Evolutionary conservation across 2,888 invertebrate genomes (phyloP).

Genomic region (Athalia circularis): DNA sequence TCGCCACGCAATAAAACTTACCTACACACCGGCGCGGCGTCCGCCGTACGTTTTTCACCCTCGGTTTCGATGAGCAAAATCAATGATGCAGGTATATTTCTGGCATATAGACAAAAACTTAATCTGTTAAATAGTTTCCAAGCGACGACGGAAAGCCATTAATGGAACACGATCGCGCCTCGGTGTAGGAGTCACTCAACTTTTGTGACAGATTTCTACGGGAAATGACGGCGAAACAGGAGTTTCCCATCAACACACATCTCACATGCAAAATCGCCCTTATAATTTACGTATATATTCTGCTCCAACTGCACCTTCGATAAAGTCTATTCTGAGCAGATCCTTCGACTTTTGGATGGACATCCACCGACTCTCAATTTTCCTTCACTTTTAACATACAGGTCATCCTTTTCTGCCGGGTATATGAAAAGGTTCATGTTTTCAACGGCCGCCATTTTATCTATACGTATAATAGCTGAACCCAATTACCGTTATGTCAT

Average conservation of each 20-base stretch:
- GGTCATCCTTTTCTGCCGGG: too few species aligned
- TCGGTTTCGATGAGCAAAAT: not conserved
- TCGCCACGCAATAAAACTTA: too few species aligned
- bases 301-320: not conserved
- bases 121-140: conserved; percentile 48
- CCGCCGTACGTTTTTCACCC: too few species aligned
- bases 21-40: too few species aligned
- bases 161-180: conserved; percentile 43
- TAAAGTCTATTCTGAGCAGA: conserved; percentile 9
- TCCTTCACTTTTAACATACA: too few species aligned
- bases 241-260: conserved; percentile 67
- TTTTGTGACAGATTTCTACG: conserved; percentile 63
- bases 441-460: too few species aligned
- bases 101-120: not conserved
- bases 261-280: conserved; percentile 23
- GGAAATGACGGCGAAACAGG: conserved; percentile 62
- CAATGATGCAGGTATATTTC: not conserved
- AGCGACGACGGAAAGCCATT: conserved; percentile 43
- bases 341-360: not conserved
- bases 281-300: too few species aligned
- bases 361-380: too few species aligned
- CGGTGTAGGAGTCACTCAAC: conserved; percentile 64
- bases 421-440: too few species aligned
- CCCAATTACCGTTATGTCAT: not conserved
- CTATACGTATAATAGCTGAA: not conserved